A percentile compares a stretch with the other conserved stretches of the same genome.
Evolutionary conservation across 2,888 invertebrate genomes (phyloP).

Genomic region (Liodrosophila aerea): DNA sequence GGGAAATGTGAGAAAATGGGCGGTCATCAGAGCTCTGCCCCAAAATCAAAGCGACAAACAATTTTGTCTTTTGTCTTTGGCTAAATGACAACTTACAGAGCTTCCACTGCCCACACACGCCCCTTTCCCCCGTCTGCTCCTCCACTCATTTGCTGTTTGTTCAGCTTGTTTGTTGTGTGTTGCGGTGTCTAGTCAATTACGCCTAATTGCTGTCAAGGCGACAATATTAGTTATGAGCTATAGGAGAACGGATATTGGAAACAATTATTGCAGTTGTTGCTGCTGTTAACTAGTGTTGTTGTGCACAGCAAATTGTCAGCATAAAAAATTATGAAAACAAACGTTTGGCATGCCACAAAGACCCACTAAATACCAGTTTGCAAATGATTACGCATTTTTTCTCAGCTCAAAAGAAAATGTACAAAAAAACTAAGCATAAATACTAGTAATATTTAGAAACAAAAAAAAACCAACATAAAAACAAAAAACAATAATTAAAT

Average conservation of each 20-base stretch:
- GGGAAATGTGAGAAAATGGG: conserved; percentile 29
- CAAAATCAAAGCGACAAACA: conserved; percentile 27
- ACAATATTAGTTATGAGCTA: conserved; percentile 25
- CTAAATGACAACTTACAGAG: conserved; percentile 46
- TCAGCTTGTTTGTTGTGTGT: not conserved
- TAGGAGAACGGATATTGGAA: conserved; percentile 25
- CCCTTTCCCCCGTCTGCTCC: no score
- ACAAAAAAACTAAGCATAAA: no score
- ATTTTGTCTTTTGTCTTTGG: conserved; percentile 33
- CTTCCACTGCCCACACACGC: no score
- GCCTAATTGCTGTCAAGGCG: conserved; percentile 63
- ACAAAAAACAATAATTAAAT: not conserved
- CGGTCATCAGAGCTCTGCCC: conserved; percentile 8
- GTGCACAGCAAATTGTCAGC: conserved; percentile 26
- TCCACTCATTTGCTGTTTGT: not conserved
- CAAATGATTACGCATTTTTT: conserved; percentile 3
- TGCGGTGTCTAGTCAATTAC: conserved; percentile 50
- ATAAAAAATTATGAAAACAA: conserved; percentile 1
- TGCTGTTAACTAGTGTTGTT: conserved; percentile 10
- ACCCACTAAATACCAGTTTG: conserved; percentile 3
- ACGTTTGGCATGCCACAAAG: not conserved
- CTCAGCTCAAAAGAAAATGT: no score
- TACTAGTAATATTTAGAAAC: no score
- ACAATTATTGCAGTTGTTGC: conserved; percentile 7
- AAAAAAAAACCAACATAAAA: not conserved